Percentiles rank a stretch among this genome's conserved stretches.
These are phyloP conservation scores for Phocoena sinus DNA, from an alignment of 2,113 vertebrate genomes.

Conservation along the genomic window DNA sequence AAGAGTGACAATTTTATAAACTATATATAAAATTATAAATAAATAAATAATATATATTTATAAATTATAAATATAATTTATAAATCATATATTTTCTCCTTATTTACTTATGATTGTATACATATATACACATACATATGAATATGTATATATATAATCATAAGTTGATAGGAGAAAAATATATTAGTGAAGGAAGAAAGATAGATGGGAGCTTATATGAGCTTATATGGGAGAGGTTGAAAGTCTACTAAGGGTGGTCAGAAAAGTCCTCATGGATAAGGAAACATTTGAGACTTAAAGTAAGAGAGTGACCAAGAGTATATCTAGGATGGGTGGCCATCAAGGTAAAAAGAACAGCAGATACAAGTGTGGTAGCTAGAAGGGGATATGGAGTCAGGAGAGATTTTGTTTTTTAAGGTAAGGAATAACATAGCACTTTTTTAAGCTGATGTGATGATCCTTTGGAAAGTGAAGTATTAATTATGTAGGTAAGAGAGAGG, in stretches of 20 bases:
- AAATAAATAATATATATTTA: background rate
- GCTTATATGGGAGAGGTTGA: background rate
- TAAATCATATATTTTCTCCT: background rate
- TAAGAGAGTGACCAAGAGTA: background rate
- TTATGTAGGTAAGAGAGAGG: background rate
- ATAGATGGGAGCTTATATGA: background rate
- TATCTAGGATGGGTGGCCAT: background rate
- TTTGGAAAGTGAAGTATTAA: background rate
- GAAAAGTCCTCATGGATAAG: background rate
- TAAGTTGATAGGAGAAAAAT: background rate
- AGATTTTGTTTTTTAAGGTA: background rate
- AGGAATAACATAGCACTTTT: background rate
- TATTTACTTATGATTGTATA: background rate
- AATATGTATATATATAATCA: background rate
- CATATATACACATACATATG: background rate
- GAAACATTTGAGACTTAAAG: background rate
- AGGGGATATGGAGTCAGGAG: background rate
- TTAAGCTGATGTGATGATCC: background rate
- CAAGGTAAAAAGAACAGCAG: background rate
- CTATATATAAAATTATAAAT: background rate
- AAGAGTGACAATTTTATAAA: background rate
- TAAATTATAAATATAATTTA: background rate
- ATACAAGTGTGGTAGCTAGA: background rate
- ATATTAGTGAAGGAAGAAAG: background rate
- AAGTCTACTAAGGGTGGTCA: background rate